These are phyloP conservation scores for Caerostris extrusa DNA, from an alignment of 1,140 invertebrate genomes.

Conservation along the genomic window DNA sequence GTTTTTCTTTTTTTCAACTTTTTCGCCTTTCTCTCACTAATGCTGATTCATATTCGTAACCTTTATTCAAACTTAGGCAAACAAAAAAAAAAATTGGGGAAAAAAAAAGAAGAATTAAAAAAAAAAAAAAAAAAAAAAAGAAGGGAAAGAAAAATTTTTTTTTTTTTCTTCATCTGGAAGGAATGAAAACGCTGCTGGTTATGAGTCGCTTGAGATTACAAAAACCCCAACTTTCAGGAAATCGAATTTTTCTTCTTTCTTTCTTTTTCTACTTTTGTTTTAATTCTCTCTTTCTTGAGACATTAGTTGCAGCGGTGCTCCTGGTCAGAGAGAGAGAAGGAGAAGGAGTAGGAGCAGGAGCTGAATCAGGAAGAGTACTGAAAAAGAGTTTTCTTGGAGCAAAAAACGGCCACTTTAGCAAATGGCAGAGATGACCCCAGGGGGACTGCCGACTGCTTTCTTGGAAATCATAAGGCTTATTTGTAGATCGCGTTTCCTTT, in stretches of 20 bases:
- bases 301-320: conserved; percentile 26
- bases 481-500: neutral
- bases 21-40: too few species aligned
- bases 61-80: conserved; percentile 60
- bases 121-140: too few species aligned
- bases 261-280: conserved; percentile 7
- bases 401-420: conserved; percentile 17
- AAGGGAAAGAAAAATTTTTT: too few species aligned
- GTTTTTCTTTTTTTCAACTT: neutral
- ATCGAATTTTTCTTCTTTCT: neutral
- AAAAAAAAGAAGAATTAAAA: too few species aligned
- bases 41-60: conserved; percentile 57
- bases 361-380: conserved; percentile 26
- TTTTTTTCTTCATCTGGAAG: too few species aligned
- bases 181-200: neutral
- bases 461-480: neutral
- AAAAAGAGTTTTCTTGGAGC: neutral
- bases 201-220: conserved; percentile 38
- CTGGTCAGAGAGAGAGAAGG: too few species aligned
- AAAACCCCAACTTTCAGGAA: neutral
- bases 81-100: neutral
- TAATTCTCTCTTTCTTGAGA: conserved; percentile 18
- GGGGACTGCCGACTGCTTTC: neutral
- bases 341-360: neutral
- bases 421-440: neutral